Evolutionary conservation across 2,888 invertebrate genomes (phyloP), one percentile per base, ranked within the genome.

Genomic region (Macrophya annulata): DNA sequence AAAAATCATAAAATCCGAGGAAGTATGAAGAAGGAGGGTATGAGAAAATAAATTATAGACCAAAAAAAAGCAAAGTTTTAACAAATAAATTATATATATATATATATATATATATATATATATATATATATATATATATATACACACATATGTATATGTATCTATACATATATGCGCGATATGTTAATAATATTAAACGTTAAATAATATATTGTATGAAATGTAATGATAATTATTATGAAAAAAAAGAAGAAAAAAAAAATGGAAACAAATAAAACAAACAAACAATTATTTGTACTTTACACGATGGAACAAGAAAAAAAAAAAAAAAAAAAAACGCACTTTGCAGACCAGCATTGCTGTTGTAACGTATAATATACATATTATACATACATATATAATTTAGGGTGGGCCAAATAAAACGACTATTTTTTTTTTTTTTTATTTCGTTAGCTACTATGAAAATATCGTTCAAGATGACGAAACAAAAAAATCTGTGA

Each of bases 241-340:
- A 25, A 68, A 68, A 68, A 37, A 6, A 6, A 37, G 12, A 15
- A 4, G 17, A 25, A 15, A 17, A 37, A 68, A 68, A 31, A 4
- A 1, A 37, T 31, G 31, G 37, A 68, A 68, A 4, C 1, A 12
- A 15, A 17, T 15, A 17, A 31, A 37, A 15, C 4, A 68, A 68
- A 25, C 37, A 12, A 45, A 45, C 21, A 40, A 40, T 71, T 21
- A 74, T 74, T 74, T 74, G 72, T 74, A 74, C 72, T 74, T 74
- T n/a, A 74, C 72, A 74, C 45, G 12, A 74, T 10, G 21, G 45
- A 45, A 45, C 21, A n/a, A 71, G 8, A 71, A n/a, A 40, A 71
- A n/a, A 15, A 71, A 71, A 62, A 71, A n/a, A 15, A 71, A 71
- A 62, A 72, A 43, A n/a, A 43, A n/a, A 21, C n/a, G n/a, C 21